phyloP scores from a whole-genome alignment of 1,140 invertebrate genomes.

The Drosophila nikananu region DNA sequence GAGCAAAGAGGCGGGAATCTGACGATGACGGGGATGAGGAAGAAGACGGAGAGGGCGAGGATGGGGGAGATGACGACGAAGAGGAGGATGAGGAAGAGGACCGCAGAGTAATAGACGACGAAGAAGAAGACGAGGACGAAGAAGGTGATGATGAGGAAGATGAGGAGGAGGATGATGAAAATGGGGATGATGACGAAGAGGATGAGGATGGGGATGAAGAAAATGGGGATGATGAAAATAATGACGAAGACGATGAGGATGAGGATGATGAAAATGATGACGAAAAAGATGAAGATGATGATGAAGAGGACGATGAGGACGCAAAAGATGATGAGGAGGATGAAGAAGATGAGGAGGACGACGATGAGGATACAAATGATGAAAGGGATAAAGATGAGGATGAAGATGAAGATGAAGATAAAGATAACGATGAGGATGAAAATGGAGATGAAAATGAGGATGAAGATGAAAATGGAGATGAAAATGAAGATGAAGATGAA shows the following conservation, averaged over 20 bases:
- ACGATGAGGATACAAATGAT: slow-evolving; percentile 14
- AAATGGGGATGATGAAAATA: slow-evolving; percentile 57
- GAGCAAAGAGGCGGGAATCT: slow-evolving; percentile 39
- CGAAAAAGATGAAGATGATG: slow-evolving; percentile 48
- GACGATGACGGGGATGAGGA: slow-evolving; percentile 56
- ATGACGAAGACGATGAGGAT: slow-evolving; percentile 73
- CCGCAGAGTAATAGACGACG: slow-evolving; percentile 34
- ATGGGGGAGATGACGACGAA: slow-evolving; percentile 19
- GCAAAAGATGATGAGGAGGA: slow-evolving; percentile 51
- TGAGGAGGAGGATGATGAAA: slow-evolving; percentile 45
- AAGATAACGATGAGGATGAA: slow-evolving; percentile 55
- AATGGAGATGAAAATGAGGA: slow-evolving; percentile 69
- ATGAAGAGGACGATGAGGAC: slow-evolving; percentile 37
- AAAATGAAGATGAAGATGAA: slow-evolving; percentile 49
- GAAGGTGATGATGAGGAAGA: slow-evolving; percentile 27
- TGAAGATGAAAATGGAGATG: slow-evolving; percentile 33
- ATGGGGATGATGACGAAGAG: slow-evolving; percentile 80
- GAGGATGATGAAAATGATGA: slow-evolving; percentile 69
- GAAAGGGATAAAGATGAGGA: slow-evolving; percentile 15
- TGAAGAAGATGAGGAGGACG: slow-evolving; percentile 71
- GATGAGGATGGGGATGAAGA: slow-evolving; percentile 83
- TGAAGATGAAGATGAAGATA: slow-evolving; percentile 15
- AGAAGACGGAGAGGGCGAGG: slow-evolving; percentile 16
- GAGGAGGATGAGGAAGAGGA: slow-evolving; percentile 22
- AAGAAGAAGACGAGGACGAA: slow-evolving; percentile 70